Conservation (phyloP, 1,140 invertebrate species). For the Halesus radiatus region DNA sequence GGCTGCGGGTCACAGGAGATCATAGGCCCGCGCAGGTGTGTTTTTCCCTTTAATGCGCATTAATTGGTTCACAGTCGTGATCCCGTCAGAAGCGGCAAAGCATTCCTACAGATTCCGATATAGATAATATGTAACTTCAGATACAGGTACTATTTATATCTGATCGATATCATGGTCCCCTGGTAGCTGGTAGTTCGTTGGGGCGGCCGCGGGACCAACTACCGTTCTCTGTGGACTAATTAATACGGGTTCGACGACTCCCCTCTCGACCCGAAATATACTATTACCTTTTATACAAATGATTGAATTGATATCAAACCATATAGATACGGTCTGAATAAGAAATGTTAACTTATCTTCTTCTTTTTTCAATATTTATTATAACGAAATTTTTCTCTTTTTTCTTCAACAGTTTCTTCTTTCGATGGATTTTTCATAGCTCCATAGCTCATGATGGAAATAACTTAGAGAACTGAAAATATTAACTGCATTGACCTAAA, state of each 20-base stretch:
- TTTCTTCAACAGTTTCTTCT: no score
- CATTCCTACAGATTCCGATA: background rate
- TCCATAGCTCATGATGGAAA: no score
- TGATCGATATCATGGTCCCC: background rate
- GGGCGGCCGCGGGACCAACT: background rate
- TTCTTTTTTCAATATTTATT: no score
- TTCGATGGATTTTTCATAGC: no score
- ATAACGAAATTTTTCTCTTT: no score
- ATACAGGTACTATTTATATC: no score
- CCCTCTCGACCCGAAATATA: slow-evolving; percentile 2
- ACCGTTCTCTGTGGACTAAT: slow-evolving; percentile 34
- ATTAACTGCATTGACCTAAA: no score
- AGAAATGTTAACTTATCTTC: background rate
- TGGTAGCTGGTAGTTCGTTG: background rate
- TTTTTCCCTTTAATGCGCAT: background rate
- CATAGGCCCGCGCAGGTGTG: background rate
- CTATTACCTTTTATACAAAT: background rate
- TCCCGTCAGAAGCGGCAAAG: background rate
- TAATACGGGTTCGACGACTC: slow-evolving; percentile 35
- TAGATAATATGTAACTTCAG: no score
- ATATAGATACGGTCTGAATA: background rate
- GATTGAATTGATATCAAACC: background rate
- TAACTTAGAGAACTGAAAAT: no score
- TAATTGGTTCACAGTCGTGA: background rate
- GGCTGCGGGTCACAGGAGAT: background rate